Evolutionary conservation across 2,797 vertebrate species (phyloP).

Genomic region (Pseudocheirus occidentalis): DNA sequence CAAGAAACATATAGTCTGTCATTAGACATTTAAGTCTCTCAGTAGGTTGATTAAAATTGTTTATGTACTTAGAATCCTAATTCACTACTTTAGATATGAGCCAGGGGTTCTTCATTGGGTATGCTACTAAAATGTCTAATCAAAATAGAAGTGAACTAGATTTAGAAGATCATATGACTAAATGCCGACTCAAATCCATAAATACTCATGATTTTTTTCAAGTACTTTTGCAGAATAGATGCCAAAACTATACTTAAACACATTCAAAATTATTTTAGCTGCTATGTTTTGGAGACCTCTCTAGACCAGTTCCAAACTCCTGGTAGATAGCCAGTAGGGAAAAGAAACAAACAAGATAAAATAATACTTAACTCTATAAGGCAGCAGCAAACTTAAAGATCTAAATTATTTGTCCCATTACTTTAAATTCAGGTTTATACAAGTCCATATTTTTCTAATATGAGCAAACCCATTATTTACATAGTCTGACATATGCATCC

Average conservation of each 20-base stretch:
- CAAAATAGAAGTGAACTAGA: background rate
- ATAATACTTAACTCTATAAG: constrained; percentile 25
- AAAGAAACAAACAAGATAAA: constrained; percentile 4
- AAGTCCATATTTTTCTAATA: constrained; percentile 45
- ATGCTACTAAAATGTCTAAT: background rate
- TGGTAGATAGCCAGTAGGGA: background rate
- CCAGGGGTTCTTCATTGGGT: background rate
- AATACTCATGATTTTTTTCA: background rate
- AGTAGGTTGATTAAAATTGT: constrained; percentile 43
- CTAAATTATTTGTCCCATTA: constrained; percentile 32
- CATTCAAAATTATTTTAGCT: constrained; percentile 20
- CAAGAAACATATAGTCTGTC: background rate
- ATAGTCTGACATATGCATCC: background rate
- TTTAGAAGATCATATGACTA: background rate
- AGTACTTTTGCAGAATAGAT: constrained; percentile 21
- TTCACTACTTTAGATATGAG: constrained; percentile 10
- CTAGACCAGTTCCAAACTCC: background rate
- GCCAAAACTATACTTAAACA: background rate
- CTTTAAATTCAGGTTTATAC: constrained; percentile 40
- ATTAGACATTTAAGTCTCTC: background rate
- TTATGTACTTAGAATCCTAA: constrained; percentile 41
- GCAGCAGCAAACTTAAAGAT: constrained; percentile 32
- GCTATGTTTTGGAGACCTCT: background rate
- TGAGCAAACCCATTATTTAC: constrained; percentile 17
- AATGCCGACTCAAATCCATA: constrained; percentile 19